Percentiles rank a stretch among this genome's conserved stretches.
Evolutionary conservation across 2,888 invertebrate species (phyloP).

Genomic region (Cephus sareptanus): DNA sequence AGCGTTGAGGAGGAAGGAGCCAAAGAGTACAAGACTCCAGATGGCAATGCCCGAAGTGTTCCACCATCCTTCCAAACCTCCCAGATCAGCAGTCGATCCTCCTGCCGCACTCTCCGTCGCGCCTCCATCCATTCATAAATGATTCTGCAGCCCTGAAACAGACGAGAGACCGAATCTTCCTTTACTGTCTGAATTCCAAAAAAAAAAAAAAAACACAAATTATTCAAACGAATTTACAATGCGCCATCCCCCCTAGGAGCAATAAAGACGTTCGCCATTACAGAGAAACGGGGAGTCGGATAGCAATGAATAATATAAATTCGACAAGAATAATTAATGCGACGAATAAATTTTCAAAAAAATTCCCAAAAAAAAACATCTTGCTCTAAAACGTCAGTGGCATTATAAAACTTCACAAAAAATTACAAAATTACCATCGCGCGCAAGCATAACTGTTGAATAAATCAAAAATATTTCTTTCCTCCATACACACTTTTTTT

Average conservation of each 20-base stretch:
- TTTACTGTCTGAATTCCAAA: background rate
- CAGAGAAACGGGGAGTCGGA: background rate
- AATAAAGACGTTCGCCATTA: background rate
- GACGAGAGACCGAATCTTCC: background rate
- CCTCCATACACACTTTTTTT: background rate
- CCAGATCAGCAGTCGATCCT: constrained; percentile 54
- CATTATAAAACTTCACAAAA: too few species aligned
- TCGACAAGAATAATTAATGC: background rate
- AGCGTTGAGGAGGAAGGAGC: constrained; percentile 79
- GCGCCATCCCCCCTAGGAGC: background rate
- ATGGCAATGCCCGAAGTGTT: constrained; percentile 50
- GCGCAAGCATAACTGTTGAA: background rate
- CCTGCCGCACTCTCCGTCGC: constrained; percentile 58
- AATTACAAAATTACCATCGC: too few species aligned
- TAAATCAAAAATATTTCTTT: background rate
- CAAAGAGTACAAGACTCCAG: constrained; percentile 69
- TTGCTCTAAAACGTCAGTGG: too few species aligned
- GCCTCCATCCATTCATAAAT: constrained; percentile 66
- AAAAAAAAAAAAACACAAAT: background rate
- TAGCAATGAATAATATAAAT: background rate
- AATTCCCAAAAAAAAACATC: too few species aligned
- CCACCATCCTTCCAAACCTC: constrained; percentile 60
- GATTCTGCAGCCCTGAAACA: constrained; percentile 51
- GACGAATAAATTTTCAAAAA: background rate
- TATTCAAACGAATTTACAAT: background rate